phyloP scores from a whole-genome alignment of 2,888 invertebrate species.

The Acrobeloides nanus region DNA sequence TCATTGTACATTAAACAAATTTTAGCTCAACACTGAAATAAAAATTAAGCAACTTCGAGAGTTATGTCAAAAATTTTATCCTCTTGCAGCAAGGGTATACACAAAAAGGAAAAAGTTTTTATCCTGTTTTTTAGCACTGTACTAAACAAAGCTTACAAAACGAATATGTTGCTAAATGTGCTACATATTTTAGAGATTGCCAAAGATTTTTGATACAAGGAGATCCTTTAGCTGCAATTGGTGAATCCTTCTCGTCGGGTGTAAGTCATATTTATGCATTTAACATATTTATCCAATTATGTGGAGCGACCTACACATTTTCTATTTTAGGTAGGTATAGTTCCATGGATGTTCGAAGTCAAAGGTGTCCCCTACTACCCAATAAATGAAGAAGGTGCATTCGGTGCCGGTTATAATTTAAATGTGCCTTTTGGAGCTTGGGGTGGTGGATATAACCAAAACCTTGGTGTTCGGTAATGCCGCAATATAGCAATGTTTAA shows the following conservation, averaged over 20 bases:
- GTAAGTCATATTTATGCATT: conserved; percentile 20
- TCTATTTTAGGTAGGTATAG: conserved; percentile 29
- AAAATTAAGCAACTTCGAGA: no score
- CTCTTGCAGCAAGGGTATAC: conserved; percentile 3
- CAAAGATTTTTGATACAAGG: conserved; percentile 33
- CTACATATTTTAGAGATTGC: conserved; percentile 42
- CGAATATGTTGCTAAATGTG: conserved; percentile 31
- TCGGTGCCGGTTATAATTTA: conserved; percentile 33
- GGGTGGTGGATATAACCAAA: conserved; percentile 45
- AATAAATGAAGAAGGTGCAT: conserved; percentile 42
- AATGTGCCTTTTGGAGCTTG: conserved; percentile 42
- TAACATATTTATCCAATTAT: conserved; percentile 1
- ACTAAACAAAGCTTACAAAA: conserved; percentile 19
- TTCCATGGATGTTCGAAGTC: conserved; percentile 37
- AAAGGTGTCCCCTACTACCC: conserved; percentile 48
- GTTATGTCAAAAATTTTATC: conserved; percentile 2
- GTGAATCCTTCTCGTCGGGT: conserved; percentile 33
- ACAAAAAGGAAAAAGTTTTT: background rate
- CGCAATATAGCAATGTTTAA: conserved; percentile 1
- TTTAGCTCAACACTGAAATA: no score
- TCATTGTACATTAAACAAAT: no score
- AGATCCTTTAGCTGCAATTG: conserved; percentile 39
- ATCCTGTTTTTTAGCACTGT: conserved; percentile 14
- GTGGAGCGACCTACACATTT: conserved; percentile 1
- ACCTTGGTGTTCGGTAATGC: conserved; percentile 35